Base-by-base conservation (phyloP, 2,113 vertebrate species). In the Carettochelys insculpta region DNA sequence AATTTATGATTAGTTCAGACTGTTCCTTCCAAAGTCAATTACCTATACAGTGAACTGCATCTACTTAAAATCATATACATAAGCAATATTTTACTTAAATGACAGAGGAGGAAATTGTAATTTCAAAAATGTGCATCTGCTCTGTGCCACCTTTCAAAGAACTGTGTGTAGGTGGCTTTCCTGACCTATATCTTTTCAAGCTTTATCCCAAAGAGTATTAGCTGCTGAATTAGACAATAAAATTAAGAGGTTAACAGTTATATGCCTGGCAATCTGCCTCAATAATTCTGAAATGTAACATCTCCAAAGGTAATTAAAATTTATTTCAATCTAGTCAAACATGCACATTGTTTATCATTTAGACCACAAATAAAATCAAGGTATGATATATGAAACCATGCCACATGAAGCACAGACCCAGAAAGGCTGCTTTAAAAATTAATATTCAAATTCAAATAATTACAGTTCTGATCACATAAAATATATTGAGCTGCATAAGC, bases 391-490 rank as follows among this genome's bases (percentile, higher is more conserved):
- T 52, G 43, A 92, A 90, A 90, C 22, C 0, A 0, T 84, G 76
- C 75, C 88, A 96, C 85, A 92, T 95, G 96, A 86, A 91, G 58
- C 47, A 85, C 22, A 51, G 91, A 71, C 34, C 85, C 80, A 88
- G 91, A 45, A 92, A 61, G 58, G 51, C 81, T 91, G 88, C 87
- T 11, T 94, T 86, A 95, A 90, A 90, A 91, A 93, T 95, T 90
- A 92, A 65, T 34, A 90, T 91, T 95, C 45, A 81, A 92, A 91
- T 95, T 91, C 87, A 91, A 91, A 94, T 75, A 83, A 91, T 92
- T 92, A 78, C 12, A 82, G 82, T 87, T 94, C 84, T 87, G 75
- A 61, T 91, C 75, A 87, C 85, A 93, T 68, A 68, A 6, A 92
- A 86, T n/a, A 89, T 91, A 93, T 61, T 84, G 84, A 93, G 77